Base-by-base conservation (phyloP, 2,888 invertebrate species). In the Drosophila colorata region DNA sequence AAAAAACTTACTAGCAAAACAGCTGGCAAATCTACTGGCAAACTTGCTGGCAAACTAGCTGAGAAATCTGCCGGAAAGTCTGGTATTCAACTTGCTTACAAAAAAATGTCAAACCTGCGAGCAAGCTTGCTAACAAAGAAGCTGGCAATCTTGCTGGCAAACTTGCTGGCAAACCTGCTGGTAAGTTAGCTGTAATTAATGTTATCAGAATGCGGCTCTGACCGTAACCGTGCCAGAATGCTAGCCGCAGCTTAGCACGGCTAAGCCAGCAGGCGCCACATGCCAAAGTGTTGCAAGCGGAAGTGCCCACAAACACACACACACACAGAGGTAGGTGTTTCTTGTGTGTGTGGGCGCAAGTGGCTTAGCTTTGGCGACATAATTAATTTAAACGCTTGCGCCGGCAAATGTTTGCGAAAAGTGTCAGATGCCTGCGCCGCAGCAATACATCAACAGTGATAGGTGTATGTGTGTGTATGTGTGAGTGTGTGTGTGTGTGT, bases 381-480 rank as follows among this genome's bases (percentile, higher is more conserved):
- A 85, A 85, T 85, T 85, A 87, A 85, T 85, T 87, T 80, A 76
- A 84, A 80, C 60, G 74, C 70, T 66, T 68, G 57, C 46, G 57
- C 44, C 66, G 35, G 67, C 57, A 69, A 74, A 72, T 86, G 86
- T 86, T 83, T 78, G 80, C 76, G 74, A 83, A 86, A 78, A 86
- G 80, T 86, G 87, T 83, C 83, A 86, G 86, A 43, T 85, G 84
- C 65, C 79, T 64, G 60, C 51, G 44, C 57, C 47, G 49, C 70
- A 78, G 57, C 84, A 64, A 84, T 83, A 77, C 69, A 81, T 85
- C 84, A 67, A 51, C 35, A 48, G 20, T 18, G 25, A 25, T 48
- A 57, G 59, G 43, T 60, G 47, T 46, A 11, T 52, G 11, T 57
- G 51, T 23, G 68, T 52, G 46, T 46, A n/a, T 48, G 7, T 37